These are phyloP conservation scores for Lasius fuliginosus DNA, from an alignment of 2,888 invertebrate genomes.

Conservation along the genomic window DNA sequence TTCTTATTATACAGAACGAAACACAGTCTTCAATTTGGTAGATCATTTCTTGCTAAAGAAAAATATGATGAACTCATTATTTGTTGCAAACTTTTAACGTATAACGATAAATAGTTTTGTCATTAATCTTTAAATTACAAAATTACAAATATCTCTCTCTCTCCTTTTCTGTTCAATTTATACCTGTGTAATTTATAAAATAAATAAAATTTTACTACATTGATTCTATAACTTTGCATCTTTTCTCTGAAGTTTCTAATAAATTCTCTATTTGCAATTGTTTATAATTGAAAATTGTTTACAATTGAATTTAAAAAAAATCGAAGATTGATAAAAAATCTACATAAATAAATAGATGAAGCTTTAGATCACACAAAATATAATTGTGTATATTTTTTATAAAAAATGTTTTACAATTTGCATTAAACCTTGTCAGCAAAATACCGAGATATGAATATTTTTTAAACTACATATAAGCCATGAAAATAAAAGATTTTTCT, in stretches of 20 bases:
- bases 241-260: not conserved
- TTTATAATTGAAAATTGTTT: not conserved
- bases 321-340: no score
- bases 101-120: not conserved
- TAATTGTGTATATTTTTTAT: no score
- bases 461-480: not conserved
- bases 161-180: not conserved
- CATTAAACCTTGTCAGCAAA: not conserved
- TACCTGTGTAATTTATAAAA: not conserved
- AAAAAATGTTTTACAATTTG: not conserved
- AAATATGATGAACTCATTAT: not conserved
- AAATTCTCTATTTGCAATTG: not conserved
- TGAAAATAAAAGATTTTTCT: not conserved
- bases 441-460: not conserved
- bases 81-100: not conserved
- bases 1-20: not conserved
- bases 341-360: no score
- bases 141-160: not conserved
- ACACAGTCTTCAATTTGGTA: not conserved
- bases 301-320: not conserved
- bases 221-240: not conserved
- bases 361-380: no score
- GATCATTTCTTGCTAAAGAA: not conserved
- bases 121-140: not conserved
- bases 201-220: not conserved